Base-by-base conservation (phyloP, 2,888 invertebrate species). In the Lysandra bellargus region DNA sequence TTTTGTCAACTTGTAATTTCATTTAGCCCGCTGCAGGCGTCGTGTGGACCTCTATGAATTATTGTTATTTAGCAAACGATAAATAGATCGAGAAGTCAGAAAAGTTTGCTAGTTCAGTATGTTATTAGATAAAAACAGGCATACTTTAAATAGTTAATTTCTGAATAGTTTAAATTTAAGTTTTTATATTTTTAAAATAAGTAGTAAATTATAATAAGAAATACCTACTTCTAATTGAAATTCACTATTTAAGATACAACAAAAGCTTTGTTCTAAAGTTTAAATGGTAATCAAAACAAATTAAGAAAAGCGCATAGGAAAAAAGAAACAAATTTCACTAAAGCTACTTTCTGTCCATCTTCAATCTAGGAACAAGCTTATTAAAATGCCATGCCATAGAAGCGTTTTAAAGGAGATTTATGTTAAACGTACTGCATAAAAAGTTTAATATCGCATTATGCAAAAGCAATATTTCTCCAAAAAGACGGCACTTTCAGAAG, bases 1-100 rank as follows among this genome's bases (percentile, higher is more conserved):
- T 93, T 94, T 93, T 92, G 93, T 93, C 93, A 91, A 92, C 92
- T 90, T 88, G 91, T 94, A 94, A 94, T 94, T 93, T 92, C 92
- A 94, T 94, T 94, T 92, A 84, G 87, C 85, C 87, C 86, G 83
- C 87, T 86, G 85, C 84, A 87, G 88, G 88, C 85, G 80, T 86
- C 88, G 90, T 89, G 90, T 88, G 87, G 87, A 86, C 86, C 84
- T 84, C 86, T 86, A 85, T 88, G 89, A 91, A 90, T 90, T 89
- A 88, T 89, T 89, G 87, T 87, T 87, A 88, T 90, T 89, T 91
- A 49, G 49, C 49, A 49, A 49, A 49, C 9, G 12, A 49, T 12
- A 49, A 49, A 49, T 49, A 49, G 49, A 9, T 9, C 49, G 49
- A 49, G 49, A 49, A 49, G 49, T 49, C 49, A 49, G 9, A 12